phyloP scores from a whole-genome alignment of 92 coral and sea anemone species.

The Palythoa caribaeorum region DNA sequence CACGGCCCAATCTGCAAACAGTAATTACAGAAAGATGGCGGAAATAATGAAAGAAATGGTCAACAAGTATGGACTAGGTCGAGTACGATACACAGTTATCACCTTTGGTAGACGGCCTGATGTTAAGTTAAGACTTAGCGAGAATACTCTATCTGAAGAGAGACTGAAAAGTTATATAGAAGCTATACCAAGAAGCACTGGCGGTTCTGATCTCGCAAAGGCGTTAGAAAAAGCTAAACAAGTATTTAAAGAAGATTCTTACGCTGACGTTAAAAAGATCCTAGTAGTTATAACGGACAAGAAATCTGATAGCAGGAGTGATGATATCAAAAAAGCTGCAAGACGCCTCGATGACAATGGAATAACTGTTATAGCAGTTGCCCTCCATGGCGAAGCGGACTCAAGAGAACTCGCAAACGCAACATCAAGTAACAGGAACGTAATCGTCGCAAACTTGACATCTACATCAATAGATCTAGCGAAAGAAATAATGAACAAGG shows the following conservation, averaged over 20 bases:
- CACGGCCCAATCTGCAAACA: conserved; percentile 22
- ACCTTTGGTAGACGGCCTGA: conserved; percentile 23
- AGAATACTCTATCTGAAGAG: conserved; percentile 18
- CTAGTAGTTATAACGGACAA: conserved; percentile 83
- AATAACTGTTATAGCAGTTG: conserved; percentile 83
- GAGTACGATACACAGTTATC: conserved; percentile 40
- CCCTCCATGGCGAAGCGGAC: conserved; percentile 82
- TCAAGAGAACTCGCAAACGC: conserved; percentile 72
- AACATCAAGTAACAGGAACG: conserved; percentile 67
- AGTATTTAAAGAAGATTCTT: conserved; percentile 61
- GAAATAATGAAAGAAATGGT: conserved; percentile 56
- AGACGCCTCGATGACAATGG: conserved; percentile 74
- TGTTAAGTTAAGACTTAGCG: conserved; percentile 29
- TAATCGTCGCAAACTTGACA: conserved; percentile 57
- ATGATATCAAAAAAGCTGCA: conserved; percentile 64
- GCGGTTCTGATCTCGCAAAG: conserved; percentile 70
- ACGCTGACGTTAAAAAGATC: conserved; percentile 78
- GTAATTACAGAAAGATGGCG: conserved; percentile 60
- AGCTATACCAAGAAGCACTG: conserved; percentile 56
- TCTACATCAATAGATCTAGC: conserved; percentile 65
- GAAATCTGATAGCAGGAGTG: conserved; percentile 50
- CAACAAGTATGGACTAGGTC: conserved; percentile 41
- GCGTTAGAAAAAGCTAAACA: conserved; percentile 74
- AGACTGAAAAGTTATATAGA: conserved; percentile 57
- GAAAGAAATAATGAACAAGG: conserved; percentile 60